These are phyloP conservation scores for Lasioglossum morio DNA, from an alignment of 2,888 invertebrate species.

Conservation along the genomic window DNA sequence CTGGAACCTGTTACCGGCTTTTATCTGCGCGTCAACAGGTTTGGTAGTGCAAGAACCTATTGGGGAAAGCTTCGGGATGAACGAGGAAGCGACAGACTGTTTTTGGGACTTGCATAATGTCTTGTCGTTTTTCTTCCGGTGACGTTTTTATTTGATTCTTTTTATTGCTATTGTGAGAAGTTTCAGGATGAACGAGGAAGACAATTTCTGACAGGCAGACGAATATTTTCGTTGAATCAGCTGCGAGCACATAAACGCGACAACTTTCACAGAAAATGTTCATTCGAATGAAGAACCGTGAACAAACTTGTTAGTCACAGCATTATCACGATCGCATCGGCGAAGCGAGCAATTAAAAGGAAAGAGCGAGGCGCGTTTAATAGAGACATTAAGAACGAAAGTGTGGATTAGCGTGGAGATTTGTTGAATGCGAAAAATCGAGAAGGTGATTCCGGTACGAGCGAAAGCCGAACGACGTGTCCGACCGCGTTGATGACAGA, in stretches of 20 bases:
- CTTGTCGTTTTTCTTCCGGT: no score
- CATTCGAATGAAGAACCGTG: neutral
- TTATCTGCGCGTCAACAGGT: neutral
- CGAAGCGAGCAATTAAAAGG: neutral
- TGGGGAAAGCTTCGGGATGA: neutral
- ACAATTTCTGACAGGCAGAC: neutral
- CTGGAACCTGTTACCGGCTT: neutral
- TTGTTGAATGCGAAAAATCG: neutral
- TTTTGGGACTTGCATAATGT: neutral
- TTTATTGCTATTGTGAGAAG: no score
- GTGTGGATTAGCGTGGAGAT: neutral
- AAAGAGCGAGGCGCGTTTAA: neutral
- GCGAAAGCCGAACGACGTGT: neutral
- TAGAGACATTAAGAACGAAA: neutral
- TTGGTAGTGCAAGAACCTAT: neutral
- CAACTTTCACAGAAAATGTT: neutral
- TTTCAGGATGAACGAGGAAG: no score
- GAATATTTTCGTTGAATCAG: neutral
- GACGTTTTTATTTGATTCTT: no score
- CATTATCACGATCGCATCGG: neutral
- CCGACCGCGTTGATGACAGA: neutral
- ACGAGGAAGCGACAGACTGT: neutral
- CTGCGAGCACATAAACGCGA: neutral
- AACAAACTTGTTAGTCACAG: neutral
- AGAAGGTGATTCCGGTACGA: neutral